A percentile compares a stretch with the other conserved stretches of the same genome.
Conservation (phyloP, 2,797 vertebrate species). For the Sebastes variabilis region DNA sequence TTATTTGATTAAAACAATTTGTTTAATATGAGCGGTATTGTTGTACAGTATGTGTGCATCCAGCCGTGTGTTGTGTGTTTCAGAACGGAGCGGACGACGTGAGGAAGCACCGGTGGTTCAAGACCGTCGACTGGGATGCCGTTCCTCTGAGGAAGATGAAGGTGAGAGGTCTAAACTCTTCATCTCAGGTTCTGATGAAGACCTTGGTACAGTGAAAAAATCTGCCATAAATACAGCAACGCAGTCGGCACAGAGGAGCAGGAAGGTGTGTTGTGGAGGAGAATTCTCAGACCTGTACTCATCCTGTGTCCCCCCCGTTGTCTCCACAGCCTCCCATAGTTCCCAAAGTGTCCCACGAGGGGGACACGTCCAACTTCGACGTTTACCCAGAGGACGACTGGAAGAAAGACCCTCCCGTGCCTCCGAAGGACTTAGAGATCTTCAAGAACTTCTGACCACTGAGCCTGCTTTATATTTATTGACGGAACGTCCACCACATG, state of each 20-base stretch:
- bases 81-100: slow-evolving; percentile 95
- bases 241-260: no score
- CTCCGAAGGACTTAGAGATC: slow-evolving; percentile 91
- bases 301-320: neutral
- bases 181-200: neutral
- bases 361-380: slow-evolving; percentile 97
- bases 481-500: neutral
- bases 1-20: no score
- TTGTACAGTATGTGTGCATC: no score
- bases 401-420: slow-evolving; percentile 87
- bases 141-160: slow-evolving; percentile 92
- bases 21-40: neutral
- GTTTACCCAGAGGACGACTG: slow-evolving; percentile 94
- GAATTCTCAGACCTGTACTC: no score
- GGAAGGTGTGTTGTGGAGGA: no score
- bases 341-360: slow-evolving; percentile 92
- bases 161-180: slow-evolving; percentile 69
- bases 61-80: slow-evolving; percentile 14
- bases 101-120: slow-evolving; percentile 95
- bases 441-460: slow-evolving; percentile 93
- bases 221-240: no score
- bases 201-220: neutral
- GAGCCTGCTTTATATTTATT: slow-evolving; percentile 25
- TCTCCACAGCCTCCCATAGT: slow-evolving; percentile 91
- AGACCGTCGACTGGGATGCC: slow-evolving; percentile 90